These are phyloP conservation scores for Pterois miles DNA, from an alignment of 2,797 vertebrate species.

Conservation along the genomic window DNA sequence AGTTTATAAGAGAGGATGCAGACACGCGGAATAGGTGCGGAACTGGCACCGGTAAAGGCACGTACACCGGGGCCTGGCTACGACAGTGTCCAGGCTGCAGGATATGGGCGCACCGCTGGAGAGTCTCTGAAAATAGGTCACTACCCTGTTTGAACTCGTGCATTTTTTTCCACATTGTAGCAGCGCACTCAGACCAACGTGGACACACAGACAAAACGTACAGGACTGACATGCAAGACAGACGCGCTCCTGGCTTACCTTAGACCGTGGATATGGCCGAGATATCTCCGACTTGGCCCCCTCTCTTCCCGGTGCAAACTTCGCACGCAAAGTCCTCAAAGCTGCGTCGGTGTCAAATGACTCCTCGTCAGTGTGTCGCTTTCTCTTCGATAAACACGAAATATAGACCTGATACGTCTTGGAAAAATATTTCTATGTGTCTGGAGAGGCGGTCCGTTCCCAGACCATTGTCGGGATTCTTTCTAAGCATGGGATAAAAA, in stretches of 20 bases:
- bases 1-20: constrained; percentile 4
- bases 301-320: constrained; percentile 73
- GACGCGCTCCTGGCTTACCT: constrained; percentile 74
- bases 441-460: constrained; percentile 70
- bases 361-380: constrained; percentile 53
- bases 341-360: constrained; percentile 52
- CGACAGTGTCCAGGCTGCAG: constrained; percentile 40
- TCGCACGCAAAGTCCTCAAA: constrained; percentile 68
- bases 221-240: constrained; percentile 33
- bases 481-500: constrained; percentile 47
- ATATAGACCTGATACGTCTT: constrained; percentile 52
- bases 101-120: constrained; percentile 58
- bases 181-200: constrained; percentile 11
- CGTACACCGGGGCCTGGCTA: constrained; percentile 36
- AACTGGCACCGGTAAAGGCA: constrained; percentile 28
- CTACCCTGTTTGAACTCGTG: constrained; percentile 67
- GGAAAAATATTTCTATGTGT: constrained; percentile 58
- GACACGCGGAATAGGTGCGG: constrained; percentile 14
- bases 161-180: constrained; percentile 12
- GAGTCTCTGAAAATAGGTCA: constrained; percentile 76
- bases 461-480: constrained; percentile 76
- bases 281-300: constrained; percentile 58
- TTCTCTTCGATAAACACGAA: constrained; percentile 41
- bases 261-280: constrained; percentile 63
- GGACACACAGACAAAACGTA: constrained; percentile 24